phyloP scores from a whole-genome alignment of 2,113 vertebrate genomes.

The Solenodon paradoxus region DNA sequence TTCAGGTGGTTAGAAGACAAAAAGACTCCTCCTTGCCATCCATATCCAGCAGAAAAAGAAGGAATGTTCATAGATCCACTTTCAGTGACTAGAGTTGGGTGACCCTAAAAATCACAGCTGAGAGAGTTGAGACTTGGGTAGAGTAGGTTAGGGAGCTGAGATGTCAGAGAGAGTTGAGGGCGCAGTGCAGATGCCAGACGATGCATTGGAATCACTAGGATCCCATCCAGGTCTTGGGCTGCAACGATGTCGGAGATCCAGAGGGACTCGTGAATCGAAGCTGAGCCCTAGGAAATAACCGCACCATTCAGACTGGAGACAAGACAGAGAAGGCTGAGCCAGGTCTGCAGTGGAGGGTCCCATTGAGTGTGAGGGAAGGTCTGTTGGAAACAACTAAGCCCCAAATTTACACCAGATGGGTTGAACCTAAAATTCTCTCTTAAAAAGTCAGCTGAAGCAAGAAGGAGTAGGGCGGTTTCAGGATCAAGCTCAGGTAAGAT shows the following conservation, averaged over 20 bases:
- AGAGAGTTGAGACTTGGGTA: not conserved
- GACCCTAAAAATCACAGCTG: not conserved
- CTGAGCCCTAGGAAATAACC: not conserved
- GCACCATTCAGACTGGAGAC: not conserved
- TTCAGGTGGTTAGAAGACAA: not conserved
- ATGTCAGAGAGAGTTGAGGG: not conserved
- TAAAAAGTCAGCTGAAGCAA: not conserved
- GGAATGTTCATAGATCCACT: not conserved
- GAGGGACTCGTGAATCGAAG: not conserved
- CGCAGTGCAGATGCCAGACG: not conserved
- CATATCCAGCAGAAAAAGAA: not conserved
- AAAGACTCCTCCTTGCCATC: not conserved
- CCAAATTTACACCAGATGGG: not conserved
- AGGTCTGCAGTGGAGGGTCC: not conserved
- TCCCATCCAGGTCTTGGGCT: not conserved
- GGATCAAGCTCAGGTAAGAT: not conserved
- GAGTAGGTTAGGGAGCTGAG: not conserved
- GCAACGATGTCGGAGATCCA: not conserved
- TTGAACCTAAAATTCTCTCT: not conserved
- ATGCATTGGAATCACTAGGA: not conserved
- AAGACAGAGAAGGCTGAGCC: not conserved
- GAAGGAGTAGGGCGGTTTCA: not conserved
- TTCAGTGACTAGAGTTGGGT: not conserved
- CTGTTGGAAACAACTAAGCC: not conserved
- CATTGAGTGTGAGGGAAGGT: not conserved